These are phyloP conservation scores for Cyclopterus lumpus DNA, from an alignment of 2,797 vertebrate genomes.

Conservation along the genomic window DNA sequence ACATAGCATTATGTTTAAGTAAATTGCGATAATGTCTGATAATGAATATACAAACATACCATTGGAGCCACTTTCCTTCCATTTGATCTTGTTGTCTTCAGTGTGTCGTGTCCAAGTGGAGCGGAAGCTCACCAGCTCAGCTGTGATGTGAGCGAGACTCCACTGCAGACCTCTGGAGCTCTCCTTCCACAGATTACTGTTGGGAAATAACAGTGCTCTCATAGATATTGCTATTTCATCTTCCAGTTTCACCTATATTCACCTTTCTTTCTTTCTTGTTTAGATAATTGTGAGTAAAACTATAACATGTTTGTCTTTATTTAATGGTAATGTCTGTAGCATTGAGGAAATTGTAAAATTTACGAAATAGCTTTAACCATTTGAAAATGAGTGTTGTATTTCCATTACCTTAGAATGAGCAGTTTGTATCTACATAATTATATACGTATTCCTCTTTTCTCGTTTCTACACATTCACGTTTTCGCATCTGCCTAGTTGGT, in stretches of 20 bases:
- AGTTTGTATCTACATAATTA: too few relatives aligned
- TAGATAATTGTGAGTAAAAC: background rate
- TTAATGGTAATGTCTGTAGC: background rate
- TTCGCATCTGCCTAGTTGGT: too few relatives aligned
- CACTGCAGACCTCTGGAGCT: conserved; percentile 89
- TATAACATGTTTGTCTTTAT: background rate
- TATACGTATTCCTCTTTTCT: too few relatives aligned
- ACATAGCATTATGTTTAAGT: background rate
- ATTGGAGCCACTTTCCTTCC: conserved; percentile 91
- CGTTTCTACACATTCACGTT: too few relatives aligned
- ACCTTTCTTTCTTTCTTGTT: background rate
- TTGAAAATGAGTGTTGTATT: background rate
- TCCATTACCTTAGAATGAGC: too few relatives aligned
- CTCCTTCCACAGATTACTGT: conserved; percentile 91
- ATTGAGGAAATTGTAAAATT: too few relatives aligned
- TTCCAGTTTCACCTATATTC: background rate
- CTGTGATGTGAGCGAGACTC: conserved; percentile 90
- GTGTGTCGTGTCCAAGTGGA: conserved; percentile 91
- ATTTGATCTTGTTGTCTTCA: conserved; percentile 95
- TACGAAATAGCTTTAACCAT: background rate
- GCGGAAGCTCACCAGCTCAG: conserved; percentile 91
- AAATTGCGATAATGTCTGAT: background rate
- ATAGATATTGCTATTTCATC: background rate
- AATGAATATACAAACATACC: conserved; percentile 73
- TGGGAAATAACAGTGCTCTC: conserved; percentile 19